Conservation (phyloP, 2,113 vertebrate genomes). For the Pteronura brasiliensis region DNA sequence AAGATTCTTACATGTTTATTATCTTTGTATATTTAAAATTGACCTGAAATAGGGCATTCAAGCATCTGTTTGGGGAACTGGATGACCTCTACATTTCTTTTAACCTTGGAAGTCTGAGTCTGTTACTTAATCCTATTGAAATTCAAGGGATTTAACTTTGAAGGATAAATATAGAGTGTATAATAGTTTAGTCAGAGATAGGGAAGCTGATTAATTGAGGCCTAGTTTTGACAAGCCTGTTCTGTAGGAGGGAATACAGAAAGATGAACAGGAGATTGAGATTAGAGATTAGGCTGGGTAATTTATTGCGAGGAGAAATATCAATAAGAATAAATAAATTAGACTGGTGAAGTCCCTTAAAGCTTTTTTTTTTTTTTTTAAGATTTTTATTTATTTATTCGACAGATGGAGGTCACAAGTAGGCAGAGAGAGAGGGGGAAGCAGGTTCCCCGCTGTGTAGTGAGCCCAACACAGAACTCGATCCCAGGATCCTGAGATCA, state of each 20-base stretch:
- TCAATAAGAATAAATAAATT: conserved; percentile 7
- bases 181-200: not conserved
- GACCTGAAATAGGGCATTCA: not conserved
- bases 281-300: not conserved
- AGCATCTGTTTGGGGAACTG: not conserved
- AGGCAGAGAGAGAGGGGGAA: too few relatives aligned
- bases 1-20: not conserved
- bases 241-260: not conserved
- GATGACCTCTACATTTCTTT: not conserved
- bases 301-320: not conserved
- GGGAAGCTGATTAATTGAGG: conserved; percentile 6
- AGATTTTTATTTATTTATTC: too few relatives aligned
- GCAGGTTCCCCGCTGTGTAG: too few relatives aligned
- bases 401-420: too few relatives aligned
- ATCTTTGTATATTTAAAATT: not conserved
- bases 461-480: too few relatives aligned
- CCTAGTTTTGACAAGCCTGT: not conserved
- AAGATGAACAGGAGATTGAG: conserved; percentile 6
- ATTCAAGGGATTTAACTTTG: conserved; percentile 10
- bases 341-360: not conserved
- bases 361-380: not conserved
- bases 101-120: not conserved
- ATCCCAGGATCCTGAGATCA: too few relatives aligned
- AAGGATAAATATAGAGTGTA: not conserved
- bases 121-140: conserved; percentile 30